phyloP scores from a whole-genome alignment of 2,113 vertebrate species.

The Labeo rohita region DNA sequence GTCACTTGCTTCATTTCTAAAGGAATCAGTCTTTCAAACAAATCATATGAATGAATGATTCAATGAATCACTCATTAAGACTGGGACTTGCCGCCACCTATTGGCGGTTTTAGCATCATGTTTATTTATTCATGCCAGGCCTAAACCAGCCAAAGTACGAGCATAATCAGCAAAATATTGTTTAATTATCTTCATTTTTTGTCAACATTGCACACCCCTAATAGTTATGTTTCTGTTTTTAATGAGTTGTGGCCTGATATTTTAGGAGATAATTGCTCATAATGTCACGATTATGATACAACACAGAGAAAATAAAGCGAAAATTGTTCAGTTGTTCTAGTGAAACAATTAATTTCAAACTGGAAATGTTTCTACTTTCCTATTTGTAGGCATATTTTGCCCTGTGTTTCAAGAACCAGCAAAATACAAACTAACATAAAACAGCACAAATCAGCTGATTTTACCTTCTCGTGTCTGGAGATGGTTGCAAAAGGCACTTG shows the following conservation, averaged over 20 bases:
- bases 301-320: background rate
- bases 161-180: no score
- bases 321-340: background rate
- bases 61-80: no score
- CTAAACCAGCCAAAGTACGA: no score
- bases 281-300: background rate
- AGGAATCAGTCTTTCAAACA: no score
- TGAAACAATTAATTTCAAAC: background rate
- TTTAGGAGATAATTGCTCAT: background rate
- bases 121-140: no score
- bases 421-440: background rate
- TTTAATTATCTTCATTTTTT: no score
- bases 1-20: no score
- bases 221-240: background rate
- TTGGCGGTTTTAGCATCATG: no score
- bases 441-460: background rate
- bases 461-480: constrained; percentile 79
- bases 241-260: background rate
- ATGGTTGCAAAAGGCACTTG: constrained; percentile 71
- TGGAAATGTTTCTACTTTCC: background rate
- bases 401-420: background rate
- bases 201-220: no score
- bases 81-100: no score
- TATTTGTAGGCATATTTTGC: background rate
- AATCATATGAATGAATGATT: no score